Percentiles rank a stretch among this genome's conserved stretches.
Evolutionary conservation across 53 echinoderm and acorn worm species (phyloP).

Genomic region (Temnopleurus reevesii): DNA sequence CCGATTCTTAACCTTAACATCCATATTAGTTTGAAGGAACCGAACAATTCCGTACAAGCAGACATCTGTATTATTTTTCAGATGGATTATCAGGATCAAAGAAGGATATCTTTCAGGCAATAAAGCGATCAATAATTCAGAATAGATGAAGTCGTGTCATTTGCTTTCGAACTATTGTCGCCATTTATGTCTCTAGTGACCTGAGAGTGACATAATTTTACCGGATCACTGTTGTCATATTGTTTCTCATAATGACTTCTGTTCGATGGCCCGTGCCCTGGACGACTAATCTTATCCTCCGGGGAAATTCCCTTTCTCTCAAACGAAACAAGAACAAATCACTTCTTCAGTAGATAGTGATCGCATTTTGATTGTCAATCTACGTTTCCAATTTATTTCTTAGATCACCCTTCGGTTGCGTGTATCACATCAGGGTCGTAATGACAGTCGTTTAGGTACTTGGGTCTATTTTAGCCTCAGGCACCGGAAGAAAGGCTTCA

Average conservation of each 20-base stretch:
- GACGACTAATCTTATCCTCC: background rate
- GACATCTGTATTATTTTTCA: no score
- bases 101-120: background rate
- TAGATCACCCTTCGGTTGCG: background rate
- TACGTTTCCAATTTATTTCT: constrained; percentile 23
- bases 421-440: background rate
- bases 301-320: background rate
- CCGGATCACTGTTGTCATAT: background rate
- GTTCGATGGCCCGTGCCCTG: background rate
- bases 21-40: no score
- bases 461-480: no score
- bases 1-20: no score
- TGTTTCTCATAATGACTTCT: background rate
- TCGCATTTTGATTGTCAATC: constrained; percentile 32
- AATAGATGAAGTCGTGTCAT: background rate
- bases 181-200: background rate
- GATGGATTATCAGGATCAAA: no score
- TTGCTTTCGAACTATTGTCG: background rate
- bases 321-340: background rate
- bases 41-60: no score
- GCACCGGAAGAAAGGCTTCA: no score
- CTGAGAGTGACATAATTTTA: constrained; percentile 16
- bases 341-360: background rate
- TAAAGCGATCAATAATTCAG: background rate
- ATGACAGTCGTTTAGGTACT: background rate